These are phyloP conservation scores for Cherax quadricarinatus DNA, from an alignment of 1,140 invertebrate species.

Conservation along the genomic window DNA sequence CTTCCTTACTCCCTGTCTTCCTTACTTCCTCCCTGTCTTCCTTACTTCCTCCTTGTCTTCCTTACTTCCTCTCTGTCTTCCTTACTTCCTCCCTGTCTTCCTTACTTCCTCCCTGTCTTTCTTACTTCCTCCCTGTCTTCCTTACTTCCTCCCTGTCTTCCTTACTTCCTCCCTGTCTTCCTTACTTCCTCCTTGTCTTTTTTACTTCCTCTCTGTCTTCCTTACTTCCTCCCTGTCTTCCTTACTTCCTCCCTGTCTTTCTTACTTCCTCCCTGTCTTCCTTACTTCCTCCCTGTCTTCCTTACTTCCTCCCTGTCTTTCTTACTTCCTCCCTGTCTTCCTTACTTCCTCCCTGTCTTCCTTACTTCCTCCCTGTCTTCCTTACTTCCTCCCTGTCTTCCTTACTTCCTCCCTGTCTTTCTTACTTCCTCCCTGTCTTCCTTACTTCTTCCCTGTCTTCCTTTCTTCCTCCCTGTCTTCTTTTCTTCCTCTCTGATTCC, in stretches of 20 bases:
- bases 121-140: background rate
- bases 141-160: slow-evolving; percentile 2
- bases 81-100: too few species aligned
- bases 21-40: background rate
- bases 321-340: background rate
- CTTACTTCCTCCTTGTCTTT: background rate
- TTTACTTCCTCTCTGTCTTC: background rate
- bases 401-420: background rate
- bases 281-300: too few species aligned
- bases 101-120: too few species aligned
- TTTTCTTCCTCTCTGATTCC: background rate
- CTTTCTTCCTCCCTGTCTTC: too few species aligned
- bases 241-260: background rate
- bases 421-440: background rate
- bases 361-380: background rate
- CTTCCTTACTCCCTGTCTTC: background rate
- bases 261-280: too few species aligned
- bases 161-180: background rate
- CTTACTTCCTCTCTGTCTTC: too few species aligned
- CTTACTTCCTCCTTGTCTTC: background rate
- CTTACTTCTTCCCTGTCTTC: too few species aligned
- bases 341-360: background rate
- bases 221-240: background rate
- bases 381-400: background rate
- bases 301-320: background rate